Conservation (phyloP, 2,797 vertebrate genomes). For the Eulemur coronatus region DNA sequence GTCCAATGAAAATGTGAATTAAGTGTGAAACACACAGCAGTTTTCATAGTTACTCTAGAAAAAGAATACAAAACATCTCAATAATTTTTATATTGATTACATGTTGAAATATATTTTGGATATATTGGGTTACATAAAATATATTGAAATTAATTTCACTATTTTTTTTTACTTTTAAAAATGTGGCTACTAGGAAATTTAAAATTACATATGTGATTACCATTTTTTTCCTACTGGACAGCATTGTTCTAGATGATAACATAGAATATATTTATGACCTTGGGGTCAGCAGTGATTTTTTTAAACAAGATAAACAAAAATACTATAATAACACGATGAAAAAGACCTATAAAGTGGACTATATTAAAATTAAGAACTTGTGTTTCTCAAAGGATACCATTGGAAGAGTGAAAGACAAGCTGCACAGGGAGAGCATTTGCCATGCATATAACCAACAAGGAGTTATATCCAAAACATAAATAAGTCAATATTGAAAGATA, state of each 20-base stretch:
- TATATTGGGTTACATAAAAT: background rate
- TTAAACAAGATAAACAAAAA: background rate
- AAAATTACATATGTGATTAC: background rate
- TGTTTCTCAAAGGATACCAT: background rate
- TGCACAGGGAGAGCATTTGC: background rate
- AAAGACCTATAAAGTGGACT: background rate
- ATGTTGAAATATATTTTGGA: conserved; percentile 34
- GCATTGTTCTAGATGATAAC: background rate
- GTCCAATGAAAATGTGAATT: background rate
- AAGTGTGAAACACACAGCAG: background rate
- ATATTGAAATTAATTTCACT: background rate
- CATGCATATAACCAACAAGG: background rate
- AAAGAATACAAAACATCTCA: background rate
- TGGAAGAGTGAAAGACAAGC: background rate
- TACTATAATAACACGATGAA: background rate
- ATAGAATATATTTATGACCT: background rate
- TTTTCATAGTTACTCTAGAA: background rate
- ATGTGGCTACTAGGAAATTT: background rate
- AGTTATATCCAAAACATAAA: background rate
- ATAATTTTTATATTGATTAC: background rate
- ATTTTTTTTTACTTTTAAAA: conserved; percentile 11
- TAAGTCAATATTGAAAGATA: background rate
- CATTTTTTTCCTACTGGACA: background rate
- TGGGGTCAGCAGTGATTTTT: background rate
- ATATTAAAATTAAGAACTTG: background rate